Conservation (phyloP, 1,140 invertebrate species). For the Spodoptera frugiperda region DNA sequence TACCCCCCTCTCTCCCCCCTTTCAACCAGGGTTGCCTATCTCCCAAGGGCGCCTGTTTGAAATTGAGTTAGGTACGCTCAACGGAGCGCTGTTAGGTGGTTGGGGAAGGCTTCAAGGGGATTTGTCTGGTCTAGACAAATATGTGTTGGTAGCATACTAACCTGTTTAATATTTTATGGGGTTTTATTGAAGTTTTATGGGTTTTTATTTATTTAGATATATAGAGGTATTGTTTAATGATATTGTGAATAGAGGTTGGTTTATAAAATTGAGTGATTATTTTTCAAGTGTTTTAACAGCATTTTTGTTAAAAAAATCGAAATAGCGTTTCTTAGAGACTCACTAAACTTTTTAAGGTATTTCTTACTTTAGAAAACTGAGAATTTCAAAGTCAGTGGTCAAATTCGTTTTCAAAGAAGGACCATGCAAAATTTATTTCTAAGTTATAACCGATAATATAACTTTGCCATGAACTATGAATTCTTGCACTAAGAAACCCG, state of each 20-base stretch:
- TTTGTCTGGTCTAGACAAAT: slow-evolving; percentile 33
- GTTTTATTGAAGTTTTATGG: slow-evolving; percentile 8
- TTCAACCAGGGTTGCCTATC: slow-evolving; percentile 52
- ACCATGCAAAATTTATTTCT: no score
- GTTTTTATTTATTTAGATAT: not conserved
- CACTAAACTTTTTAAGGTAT: no score
- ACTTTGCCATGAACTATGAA: not conserved
- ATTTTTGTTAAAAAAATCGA: no score
- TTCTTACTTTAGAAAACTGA: no score
- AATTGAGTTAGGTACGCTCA: slow-evolving; percentile 41
- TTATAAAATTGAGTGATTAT: no score
- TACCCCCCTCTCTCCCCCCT: slow-evolving; percentile 53
- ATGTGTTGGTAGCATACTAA: not conserved
- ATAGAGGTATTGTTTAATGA: no score
- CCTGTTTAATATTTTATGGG: not conserved
- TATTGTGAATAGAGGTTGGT: no score
- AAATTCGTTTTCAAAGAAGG: no score
- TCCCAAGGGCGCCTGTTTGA: slow-evolving; percentile 51
- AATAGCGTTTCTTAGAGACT: no score
- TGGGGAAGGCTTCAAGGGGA: slow-evolving; percentile 29
- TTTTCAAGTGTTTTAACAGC: no score
- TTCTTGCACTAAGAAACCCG: not conserved
- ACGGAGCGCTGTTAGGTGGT: slow-evolving; percentile 6
- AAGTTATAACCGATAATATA: no score
- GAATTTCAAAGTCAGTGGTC: no score